A percentile compares a stretch with the other conserved stretches of the same genome.
These are phyloP conservation scores for Drosophila fuyamai DNA, from an alignment of 1,140 invertebrate species.

Conservation along the genomic window DNA sequence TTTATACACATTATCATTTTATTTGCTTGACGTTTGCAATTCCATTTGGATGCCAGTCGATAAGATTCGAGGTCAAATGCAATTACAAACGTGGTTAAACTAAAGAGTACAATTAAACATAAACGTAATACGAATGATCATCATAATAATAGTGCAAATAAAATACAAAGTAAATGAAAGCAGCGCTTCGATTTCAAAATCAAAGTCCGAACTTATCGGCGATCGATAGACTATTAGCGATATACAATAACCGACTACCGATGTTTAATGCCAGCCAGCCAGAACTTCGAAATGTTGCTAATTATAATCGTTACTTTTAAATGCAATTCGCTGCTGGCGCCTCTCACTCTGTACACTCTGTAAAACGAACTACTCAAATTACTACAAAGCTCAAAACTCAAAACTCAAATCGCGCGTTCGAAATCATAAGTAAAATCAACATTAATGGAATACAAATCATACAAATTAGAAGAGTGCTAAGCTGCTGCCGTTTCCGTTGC, in stretches of 20 bases:
- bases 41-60: conserved; percentile 52
- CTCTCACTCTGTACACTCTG: conserved; percentile 21
- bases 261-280: not conserved
- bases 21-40: conserved; percentile 59
- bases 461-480: conserved; percentile 12
- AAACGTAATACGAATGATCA: conserved; percentile 71
- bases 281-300: conserved; percentile 6
- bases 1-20: conserved; percentile 77
- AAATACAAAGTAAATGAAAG: conserved; percentile 55
- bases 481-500: conserved; percentile 12
- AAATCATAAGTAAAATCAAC: conserved; percentile 23
- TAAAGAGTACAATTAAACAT: conserved; percentile 74
- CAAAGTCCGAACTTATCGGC: conserved; percentile 15
- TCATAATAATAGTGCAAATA: conserved; percentile 61
- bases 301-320: conserved; percentile 29
- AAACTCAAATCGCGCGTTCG: conserved; percentile 17
- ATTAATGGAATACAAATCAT: conserved; percentile 32
- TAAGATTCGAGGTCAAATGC: conserved; percentile 54
- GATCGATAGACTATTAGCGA: conserved; percentile 16
- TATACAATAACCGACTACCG: conserved; percentile 13
- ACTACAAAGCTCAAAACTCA: conserved; percentile 9
- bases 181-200: conserved; percentile 27
- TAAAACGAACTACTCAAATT: conserved; percentile 1
- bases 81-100: conserved; percentile 70
- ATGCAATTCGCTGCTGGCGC: conserved; percentile 42